Percentiles rank a stretch among this genome's conserved stretches.
Evolutionary conservation across 2,797 vertebrate genomes (phyloP).

Genomic region (Lateolabrax maculatus): DNA sequence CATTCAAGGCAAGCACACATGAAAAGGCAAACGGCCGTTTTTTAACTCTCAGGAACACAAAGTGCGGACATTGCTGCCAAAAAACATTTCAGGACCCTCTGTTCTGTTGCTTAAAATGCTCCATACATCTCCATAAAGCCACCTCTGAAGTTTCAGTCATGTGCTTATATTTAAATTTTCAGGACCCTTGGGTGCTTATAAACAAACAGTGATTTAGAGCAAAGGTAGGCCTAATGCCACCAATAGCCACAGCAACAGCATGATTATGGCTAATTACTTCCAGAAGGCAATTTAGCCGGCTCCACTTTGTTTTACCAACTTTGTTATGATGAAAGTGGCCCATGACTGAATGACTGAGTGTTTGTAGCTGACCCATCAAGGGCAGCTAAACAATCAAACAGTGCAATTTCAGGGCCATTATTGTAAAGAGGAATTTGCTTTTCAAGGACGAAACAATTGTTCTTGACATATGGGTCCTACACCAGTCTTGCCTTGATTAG

Average conservation of each 20-base stretch:
- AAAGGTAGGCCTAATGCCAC: constrained; percentile 72
- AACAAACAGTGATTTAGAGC: constrained; percentile 77
- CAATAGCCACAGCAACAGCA: constrained; percentile 70
- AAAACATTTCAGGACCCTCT: constrained; percentile 25
- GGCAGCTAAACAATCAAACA: constrained; percentile 65
- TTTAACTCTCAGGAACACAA: not conserved
- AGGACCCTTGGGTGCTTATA: constrained; percentile 70
- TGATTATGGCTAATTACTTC: constrained; percentile 80
- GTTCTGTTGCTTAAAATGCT: constrained; percentile 26
- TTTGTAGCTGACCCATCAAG: constrained; percentile 69
- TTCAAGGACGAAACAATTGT: constrained; percentile 67
- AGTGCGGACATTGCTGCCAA: constrained; percentile 3
- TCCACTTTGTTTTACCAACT: constrained; percentile 67
- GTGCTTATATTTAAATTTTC: constrained; percentile 63
- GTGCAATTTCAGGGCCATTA: constrained; percentile 41
- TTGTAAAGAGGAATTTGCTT: constrained; percentile 47
- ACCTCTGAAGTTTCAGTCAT: constrained; percentile 52
- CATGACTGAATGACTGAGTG: constrained; percentile 51
- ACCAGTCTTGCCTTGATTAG: constrained; percentile 37
- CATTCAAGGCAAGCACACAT: not conserved
- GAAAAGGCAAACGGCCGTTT: not conserved
- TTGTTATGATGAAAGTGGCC: constrained; percentile 64
- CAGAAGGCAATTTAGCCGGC: constrained; percentile 69
- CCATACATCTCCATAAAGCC: constrained; percentile 38
- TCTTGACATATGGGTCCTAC: constrained; percentile 57